Conservation (phyloP, 2,797 vertebrate species). For the Halcyon badia region DNA sequence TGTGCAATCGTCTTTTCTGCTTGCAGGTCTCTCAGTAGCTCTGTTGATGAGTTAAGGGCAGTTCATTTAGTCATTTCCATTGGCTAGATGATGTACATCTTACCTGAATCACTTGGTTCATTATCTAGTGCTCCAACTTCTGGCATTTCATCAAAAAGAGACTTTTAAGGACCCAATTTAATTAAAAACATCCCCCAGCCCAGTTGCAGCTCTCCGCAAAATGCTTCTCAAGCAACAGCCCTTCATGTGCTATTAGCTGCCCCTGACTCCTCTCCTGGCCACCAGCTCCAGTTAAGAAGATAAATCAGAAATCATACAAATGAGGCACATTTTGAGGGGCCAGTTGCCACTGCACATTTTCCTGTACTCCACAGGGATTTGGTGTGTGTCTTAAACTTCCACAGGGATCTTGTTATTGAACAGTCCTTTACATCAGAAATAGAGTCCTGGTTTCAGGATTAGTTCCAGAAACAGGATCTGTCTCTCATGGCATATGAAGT, state of each 20-base stretch:
- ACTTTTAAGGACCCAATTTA: neutral
- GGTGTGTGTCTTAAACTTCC: neutral
- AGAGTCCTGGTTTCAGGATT: neutral
- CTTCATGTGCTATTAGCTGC: neutral
- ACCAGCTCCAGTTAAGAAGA: neutral
- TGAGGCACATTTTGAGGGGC: neutral
- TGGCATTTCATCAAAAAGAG: conserved; percentile 34
- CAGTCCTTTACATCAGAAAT: neutral
- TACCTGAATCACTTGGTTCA: neutral
- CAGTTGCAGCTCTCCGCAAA: neutral
- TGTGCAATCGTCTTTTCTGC: neutral
- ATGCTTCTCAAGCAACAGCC: neutral
- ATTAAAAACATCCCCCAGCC: conserved; percentile 8
- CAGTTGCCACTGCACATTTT: neutral
- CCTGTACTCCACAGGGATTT: neutral
- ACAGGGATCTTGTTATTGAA: neutral
- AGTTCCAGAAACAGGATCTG: neutral
- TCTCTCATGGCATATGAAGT: neutral
- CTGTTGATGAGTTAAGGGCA: neutral
- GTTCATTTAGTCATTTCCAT: neutral
- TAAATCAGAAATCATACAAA: neutral
- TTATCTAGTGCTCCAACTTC: neutral
- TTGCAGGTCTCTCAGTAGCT: neutral
- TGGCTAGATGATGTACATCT: neutral
- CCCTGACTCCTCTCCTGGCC: neutral